Evolutionary conservation across 2,113 vertebrate species (phyloP).

Genomic region (Platysteira castanea): DNA sequence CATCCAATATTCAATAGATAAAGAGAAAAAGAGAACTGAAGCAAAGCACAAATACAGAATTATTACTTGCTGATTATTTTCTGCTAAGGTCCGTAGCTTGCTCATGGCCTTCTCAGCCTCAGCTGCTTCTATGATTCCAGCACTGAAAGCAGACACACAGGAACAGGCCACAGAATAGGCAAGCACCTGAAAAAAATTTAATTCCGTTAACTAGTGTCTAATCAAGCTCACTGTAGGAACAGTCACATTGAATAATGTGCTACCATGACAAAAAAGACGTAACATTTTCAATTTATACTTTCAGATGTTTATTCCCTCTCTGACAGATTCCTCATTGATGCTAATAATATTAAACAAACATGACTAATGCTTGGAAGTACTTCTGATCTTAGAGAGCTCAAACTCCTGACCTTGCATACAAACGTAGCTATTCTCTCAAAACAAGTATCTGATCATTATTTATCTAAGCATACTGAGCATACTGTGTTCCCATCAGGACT

Average conservation of each 20-base stretch:
- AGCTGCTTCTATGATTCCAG: slow-evolving; percentile 76
- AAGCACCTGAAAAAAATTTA: slow-evolving; percentile 76
- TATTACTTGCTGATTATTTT: slow-evolving; percentile 89
- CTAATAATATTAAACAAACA: background rate
- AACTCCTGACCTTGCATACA: background rate
- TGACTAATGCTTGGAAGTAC: background rate
- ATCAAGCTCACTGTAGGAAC: background rate
- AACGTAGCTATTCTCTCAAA: background rate
- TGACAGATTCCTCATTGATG: background rate
- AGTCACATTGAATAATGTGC: background rate
- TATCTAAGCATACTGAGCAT: background rate
- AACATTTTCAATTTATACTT: background rate
- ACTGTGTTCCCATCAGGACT: background rate
- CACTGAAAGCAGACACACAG: slow-evolving; percentile 84
- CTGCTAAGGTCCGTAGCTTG: slow-evolving; percentile 78
- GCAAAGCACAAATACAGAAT: background rate
- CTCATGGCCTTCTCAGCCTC: slow-evolving; percentile 87
- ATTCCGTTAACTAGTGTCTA: background rate
- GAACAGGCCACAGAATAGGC: slow-evolving; percentile 87
- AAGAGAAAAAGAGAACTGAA: background rate
- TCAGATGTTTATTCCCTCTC: background rate
- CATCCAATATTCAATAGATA: background rate
- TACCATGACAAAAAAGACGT: background rate
- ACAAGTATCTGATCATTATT: background rate
- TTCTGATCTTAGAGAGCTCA: background rate